phyloP scores from a whole-genome alignment of 2,113 vertebrate species.

The Osmerus eperlanus region DNA sequence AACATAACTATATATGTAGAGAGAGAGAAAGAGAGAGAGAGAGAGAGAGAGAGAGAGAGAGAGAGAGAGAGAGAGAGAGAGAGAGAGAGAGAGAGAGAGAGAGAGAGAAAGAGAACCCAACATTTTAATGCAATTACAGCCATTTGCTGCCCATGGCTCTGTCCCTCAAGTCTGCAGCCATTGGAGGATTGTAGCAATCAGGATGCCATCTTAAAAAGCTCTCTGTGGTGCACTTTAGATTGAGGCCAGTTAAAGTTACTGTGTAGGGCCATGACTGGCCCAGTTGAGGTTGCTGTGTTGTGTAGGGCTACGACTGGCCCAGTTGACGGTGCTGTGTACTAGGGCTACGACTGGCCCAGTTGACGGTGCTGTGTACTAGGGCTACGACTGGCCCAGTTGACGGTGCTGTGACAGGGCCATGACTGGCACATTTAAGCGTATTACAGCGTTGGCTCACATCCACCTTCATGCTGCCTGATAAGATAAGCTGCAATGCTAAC shows the following conservation, averaged over 20 bases:
- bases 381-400: constrained; percentile 31
- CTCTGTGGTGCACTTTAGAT: constrained; percentile 51
- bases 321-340: constrained; percentile 25
- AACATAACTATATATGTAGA: background rate
- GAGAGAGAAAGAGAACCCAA: background rate
- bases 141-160: constrained; percentile 1
- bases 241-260: constrained; percentile 52
- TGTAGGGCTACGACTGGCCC: no score
- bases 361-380: constrained; percentile 47
- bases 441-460: constrained; percentile 13
- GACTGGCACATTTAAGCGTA: constrained; percentile 43
- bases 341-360: constrained; percentile 24
- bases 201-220: constrained; percentile 52
- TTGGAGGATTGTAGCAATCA: no score
- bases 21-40: background rate
- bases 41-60: background rate
- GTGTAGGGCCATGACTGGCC: background rate
- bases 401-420: constrained; percentile 33
- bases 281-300: constrained; percentile 50
- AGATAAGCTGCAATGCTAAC: constrained; percentile 39
- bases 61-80: constrained; percentile 4
- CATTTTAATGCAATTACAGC: background rate
- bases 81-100: no score
- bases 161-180: constrained; percentile 29
- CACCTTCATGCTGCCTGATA: constrained; percentile 31